Evolutionary conservation across 2,888 invertebrate genomes (phyloP), one percentile per base, ranked within the genome.

Genomic region (Epistrophella euchroma): DNA sequence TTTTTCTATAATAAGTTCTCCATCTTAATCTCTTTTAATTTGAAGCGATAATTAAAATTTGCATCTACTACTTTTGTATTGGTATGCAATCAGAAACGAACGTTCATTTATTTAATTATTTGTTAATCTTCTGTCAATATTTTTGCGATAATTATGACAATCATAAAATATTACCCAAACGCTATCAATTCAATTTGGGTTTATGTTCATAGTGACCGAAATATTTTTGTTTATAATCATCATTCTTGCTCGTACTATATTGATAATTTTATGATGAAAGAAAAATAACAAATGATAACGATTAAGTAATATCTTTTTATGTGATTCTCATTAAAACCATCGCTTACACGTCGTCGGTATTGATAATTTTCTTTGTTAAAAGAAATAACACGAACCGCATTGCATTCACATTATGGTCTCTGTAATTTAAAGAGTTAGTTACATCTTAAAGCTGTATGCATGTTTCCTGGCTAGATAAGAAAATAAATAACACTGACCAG

Each of bases 401-500:
- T 58, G 58, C 58, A 37, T 58, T 35, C 35, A 37, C 19, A 45
- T 17, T 7, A 13, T 35, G 7, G 17, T 35, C 13, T 37, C 13
- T 58, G 13, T 58, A 19, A 19, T 13, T 37, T 37, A 5, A 35
- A 58, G 17, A 35, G 37, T 32, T 17, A 13, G 19, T 58, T 6
- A 37, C 58, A 37, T 35, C 19, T 32, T 58, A 6, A 15, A 17
- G 6, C n/a, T n/a, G n/a, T n/a, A 58, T 58, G 55, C 19, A 3
- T 35, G 52, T 28, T 58, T 58, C 60, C 37, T 40, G 60, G 0
- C 15, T 22, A 37, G 60, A 60, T 60, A 60, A 60, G 58, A 58
- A 22, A 35, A 37, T 35, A 19, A 35, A 15, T 15, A 52, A 4
- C 0, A 37, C 58, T 15, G 19, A 22, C 37, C 37, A 56, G 13